Conservation (phyloP, 2,113 vertebrate genomes). For the Stegastes partitus region DNA sequence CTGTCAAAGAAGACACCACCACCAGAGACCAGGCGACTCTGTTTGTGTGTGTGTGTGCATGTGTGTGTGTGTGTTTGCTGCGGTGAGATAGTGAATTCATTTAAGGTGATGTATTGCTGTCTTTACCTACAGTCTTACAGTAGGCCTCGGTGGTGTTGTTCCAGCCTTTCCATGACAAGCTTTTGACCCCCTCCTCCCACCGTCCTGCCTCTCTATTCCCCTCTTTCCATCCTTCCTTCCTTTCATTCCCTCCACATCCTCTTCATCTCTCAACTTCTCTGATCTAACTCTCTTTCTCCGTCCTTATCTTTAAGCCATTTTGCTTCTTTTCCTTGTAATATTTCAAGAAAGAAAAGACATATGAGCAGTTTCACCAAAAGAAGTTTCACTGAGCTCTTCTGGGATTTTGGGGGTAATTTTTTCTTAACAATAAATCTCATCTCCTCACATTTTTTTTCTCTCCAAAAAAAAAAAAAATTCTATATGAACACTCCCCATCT, state of each 20-base stretch:
- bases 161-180: constrained; percentile 71
- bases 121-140: constrained; percentile 82
- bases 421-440: no score
- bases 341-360: neutral
- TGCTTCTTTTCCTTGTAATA: neutral
- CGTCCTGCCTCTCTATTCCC: neutral
- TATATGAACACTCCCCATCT: neutral
- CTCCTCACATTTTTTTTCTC: neutral
- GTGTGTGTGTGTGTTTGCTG: constrained; percentile 62
- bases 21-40: constrained; percentile 74
- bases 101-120: constrained; percentile 86
- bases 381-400: no score
- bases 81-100: constrained; percentile 87
- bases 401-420: no score
- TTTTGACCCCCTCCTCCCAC: constrained; percentile 40
- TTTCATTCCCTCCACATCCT: neutral
- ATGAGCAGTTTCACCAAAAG: no score
- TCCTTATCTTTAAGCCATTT: neutral
- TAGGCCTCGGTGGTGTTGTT: constrained; percentile 76
- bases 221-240: neutral
- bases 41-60: constrained; percentile 41
- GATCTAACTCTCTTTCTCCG: neutral
- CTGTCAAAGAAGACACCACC: constrained; percentile 83
- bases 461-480: no score
- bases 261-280: neutral